These are phyloP conservation scores for Cepaea hortensis DNA, from an alignment of 2,888 invertebrate species.

Conservation along the genomic window DNA sequence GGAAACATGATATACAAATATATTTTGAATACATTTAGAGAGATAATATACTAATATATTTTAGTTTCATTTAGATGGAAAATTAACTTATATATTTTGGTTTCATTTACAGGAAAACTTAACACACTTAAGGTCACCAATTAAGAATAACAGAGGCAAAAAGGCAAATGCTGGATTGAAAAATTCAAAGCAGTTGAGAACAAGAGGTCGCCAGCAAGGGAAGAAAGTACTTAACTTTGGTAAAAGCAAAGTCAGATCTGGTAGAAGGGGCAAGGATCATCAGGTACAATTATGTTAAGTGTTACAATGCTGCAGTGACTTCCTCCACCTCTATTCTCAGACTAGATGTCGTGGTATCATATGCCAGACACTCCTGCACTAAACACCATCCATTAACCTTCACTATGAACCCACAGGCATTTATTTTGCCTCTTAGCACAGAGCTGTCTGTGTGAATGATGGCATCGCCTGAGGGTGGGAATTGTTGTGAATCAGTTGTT, in stretches of 20 bases:
- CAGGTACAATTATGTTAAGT: background rate
- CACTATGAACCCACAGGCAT: no score
- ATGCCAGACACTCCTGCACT: no score
- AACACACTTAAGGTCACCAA: background rate
- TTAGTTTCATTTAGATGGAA: background rate
- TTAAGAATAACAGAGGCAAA: slow-evolving; percentile 50
- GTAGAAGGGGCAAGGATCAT: background rate
- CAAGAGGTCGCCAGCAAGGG: slow-evolving; percentile 38
- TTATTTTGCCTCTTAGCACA: no score
- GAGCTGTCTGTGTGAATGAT: no score
- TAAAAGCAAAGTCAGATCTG: background rate
- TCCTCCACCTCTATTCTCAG: no score
- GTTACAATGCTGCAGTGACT: no score
- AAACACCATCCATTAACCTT: no score
- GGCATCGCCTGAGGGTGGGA: no score
- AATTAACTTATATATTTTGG: background rate
- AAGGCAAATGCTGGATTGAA: slow-evolving; percentile 51
- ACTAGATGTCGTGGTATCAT: no score
- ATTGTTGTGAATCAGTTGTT: no score
- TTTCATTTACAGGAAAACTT: slow-evolving; percentile 10
- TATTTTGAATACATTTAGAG: background rate
- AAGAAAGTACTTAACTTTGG: slow-evolving; percentile 27
- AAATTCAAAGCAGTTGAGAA: slow-evolving; percentile 38
- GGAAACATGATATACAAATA: background rate
- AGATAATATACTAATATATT: no score